Percentiles rank a stretch among this genome's conserved stretches.
Conservation (phyloP, 2,113 vertebrate genomes). For the Anarhynchus alexandrinus region DNA sequence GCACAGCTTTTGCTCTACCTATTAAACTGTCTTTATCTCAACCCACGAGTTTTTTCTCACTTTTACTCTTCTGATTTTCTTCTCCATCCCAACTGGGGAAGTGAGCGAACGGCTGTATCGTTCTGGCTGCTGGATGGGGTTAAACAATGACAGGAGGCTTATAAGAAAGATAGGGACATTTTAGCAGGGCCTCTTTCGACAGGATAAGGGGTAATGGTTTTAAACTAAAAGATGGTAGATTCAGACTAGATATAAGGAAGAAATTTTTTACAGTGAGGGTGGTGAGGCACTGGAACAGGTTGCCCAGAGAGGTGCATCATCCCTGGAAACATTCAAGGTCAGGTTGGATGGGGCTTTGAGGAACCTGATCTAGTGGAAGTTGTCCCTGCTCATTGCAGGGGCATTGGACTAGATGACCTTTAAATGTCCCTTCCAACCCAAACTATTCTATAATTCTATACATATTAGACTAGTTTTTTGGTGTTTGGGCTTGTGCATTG, state of each 20-base stretch:
- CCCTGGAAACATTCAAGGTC: not conserved
- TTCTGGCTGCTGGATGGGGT: not conserved
- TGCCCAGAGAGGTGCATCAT: not conserved
- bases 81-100: not conserved
- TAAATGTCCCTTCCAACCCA: not conserved
- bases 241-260: not conserved
- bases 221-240: not conserved
- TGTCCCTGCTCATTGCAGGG: not conserved
- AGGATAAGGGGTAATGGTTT: not conserved
- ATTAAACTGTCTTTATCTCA: not conserved
- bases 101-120: not conserved
- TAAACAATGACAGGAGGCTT: not conserved
- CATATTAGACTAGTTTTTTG: not conserved
- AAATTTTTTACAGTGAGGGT: not conserved
- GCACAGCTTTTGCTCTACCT: not conserved
- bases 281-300: not conserved
- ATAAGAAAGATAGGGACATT: not conserved
- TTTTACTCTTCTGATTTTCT: not conserved
- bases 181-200: not conserved
- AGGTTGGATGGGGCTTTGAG: not conserved
- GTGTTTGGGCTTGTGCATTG: not conserved
- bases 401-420: not conserved
- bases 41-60: not conserved
- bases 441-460: not conserved
- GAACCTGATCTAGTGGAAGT: not conserved